Evolutionary conservation across 2,888 invertebrate species (phyloP), one percentile per base, ranked within the genome.

Genomic region (Seira ritae): DNA sequence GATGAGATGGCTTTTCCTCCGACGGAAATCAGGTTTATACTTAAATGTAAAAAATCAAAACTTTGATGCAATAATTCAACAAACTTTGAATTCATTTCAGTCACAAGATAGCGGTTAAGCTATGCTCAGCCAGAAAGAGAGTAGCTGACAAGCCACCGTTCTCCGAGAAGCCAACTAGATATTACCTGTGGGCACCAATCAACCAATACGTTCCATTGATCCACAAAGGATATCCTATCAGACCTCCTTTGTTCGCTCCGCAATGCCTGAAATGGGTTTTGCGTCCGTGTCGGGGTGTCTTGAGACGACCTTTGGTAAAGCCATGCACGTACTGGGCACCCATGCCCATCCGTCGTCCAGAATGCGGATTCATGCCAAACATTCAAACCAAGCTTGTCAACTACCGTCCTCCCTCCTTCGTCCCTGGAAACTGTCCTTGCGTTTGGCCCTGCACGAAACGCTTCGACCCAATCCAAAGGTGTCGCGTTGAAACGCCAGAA

Each of bases 381-480:
- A 17, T 23, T 1, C 19, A 42, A 24, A 65, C 20, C 0, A 65
- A 67, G 1, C 17, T 75, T 20, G 85, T 85, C 1, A 80, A 83
- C 17, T 79, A 79, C 31, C 72, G 83, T 12, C 76, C 62, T 1
- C 12, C 31, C 1, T 22, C 55, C 24, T 74, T 69, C 65, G 37
- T 42, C 3, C 72, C 75, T 6, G 67, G 62, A 1, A 75, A 81
- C 50, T 86, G 85, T 65, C 86, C 86, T 0, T 86, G 86, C 37
- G 42, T 69, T 15, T 86, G 84, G 84, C 86, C 86, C 1, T 86
- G 86, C 66, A 70, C 55, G 0, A 67, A 62, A 12, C 23, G 76
- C 3, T 86, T 85, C 55, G 86, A 86, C 46, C 72, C 71, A 6
- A 85, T 86, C 68, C 86, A 86, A 69, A 55, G 76, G 46, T 86